These are phyloP conservation scores for Luperina nickerlii DNA, from an alignment of 2,888 invertebrate species.

Conservation along the genomic window DNA sequence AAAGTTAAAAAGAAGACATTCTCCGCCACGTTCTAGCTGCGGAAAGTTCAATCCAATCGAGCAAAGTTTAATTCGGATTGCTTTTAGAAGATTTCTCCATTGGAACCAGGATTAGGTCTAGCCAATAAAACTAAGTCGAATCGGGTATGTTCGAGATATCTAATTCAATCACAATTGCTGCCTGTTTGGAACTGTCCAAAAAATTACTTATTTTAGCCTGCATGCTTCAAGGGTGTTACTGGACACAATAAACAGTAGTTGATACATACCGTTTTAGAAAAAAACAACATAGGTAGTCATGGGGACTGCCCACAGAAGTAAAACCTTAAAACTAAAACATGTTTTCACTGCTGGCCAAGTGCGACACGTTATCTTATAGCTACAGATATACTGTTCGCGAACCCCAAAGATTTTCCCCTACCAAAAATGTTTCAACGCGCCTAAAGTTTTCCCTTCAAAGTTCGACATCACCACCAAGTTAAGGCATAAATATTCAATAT, in stretches of 20 bases:
- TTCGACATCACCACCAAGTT: not conserved
- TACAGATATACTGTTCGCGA: not conserved
- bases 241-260: not conserved
- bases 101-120: conserved; percentile 31
- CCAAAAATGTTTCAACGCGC: not conserved
- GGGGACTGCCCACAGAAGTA: not conserved
- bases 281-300: not conserved
- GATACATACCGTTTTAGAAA: not conserved
- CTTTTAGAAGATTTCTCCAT: conserved; percentile 41
- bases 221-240: not conserved
- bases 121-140: conserved; percentile 22
- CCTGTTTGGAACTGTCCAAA: not conserved
- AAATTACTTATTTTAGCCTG: not conserved
- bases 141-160: conserved; percentile 2
- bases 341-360: not conserved
- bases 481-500: not conserved
- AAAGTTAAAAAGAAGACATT: conserved; percentile 6
- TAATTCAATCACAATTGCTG: not conserved
- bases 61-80: conserved; percentile 46
- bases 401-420: not conserved
- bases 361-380: no score
- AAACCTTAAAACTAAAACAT: not conserved
- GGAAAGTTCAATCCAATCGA: conserved; percentile 46
- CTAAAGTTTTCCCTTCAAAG: not conserved
- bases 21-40: conserved; percentile 4